Conservation (phyloP, 2,797 vertebrate genomes). For the Muscicapa comitata region DNA sequence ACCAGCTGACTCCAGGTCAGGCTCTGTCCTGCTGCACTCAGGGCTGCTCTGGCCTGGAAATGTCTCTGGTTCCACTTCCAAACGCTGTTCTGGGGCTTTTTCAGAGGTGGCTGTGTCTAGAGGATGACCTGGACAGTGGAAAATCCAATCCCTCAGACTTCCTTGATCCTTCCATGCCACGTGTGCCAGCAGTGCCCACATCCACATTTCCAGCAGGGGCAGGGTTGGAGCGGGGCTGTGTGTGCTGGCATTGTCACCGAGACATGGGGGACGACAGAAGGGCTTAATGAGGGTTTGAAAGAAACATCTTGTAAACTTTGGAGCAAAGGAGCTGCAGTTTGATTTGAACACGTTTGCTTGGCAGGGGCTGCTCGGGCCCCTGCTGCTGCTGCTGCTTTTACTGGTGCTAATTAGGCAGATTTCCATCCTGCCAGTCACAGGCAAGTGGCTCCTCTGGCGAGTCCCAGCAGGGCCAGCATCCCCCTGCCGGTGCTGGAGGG, state of each 20-base stretch:
- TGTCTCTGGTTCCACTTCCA: neutral
- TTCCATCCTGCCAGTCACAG: neutral
- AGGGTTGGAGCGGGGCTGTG: fast-evolving
- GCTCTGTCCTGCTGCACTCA: fast-evolving
- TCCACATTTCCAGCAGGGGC: fast-evolving
- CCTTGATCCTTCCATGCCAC: neutral
- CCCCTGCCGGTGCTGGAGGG: neutral
- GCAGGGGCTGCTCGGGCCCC: slow-evolving; percentile 26
- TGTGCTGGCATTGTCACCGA: fast-evolving
- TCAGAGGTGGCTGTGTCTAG: neutral
- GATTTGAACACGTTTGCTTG: slow-evolving; percentile 23
- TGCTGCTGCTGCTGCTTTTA: slow-evolving; percentile 25
- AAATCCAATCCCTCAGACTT: neutral
- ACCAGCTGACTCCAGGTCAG: neutral
- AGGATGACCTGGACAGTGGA: neutral
- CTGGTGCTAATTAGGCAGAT: slow-evolving; percentile 15
- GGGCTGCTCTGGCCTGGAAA: neutral
- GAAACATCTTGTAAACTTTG: slow-evolving; percentile 51
- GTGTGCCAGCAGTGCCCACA: fast-evolving
- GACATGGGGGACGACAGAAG: neutral
- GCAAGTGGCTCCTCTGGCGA: neutral
- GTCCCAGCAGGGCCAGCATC: neutral
- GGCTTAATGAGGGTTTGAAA: slow-evolving; percentile 32
- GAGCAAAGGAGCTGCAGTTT: slow-evolving; percentile 21
- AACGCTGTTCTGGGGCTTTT: fast-evolving